Evolutionary conservation across 2,113 vertebrate genomes (phyloP).

Genomic region (Ginglymostoma cirratum): DNA sequence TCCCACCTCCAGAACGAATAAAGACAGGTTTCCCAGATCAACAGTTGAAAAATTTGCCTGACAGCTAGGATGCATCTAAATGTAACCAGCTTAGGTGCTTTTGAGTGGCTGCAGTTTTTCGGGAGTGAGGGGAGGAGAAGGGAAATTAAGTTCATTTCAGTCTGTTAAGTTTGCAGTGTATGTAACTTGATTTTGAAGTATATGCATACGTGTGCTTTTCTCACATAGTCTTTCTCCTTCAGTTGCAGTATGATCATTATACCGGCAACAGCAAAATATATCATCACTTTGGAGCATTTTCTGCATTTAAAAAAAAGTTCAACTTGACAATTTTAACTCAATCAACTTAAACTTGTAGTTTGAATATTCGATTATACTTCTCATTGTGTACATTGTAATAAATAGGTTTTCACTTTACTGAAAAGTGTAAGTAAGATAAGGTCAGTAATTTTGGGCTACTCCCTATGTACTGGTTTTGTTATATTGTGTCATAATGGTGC

Average conservation of each 20-base stretch:
- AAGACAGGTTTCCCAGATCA: no score
- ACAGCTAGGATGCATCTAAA: no score
- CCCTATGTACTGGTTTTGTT: neutral
- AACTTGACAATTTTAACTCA: neutral
- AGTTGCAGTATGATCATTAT: neutral
- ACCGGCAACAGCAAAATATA: neutral
- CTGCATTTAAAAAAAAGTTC: neutral
- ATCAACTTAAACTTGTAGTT: neutral
- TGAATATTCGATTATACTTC: neutral
- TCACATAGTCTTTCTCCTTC: neutral
- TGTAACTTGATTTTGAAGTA: neutral
- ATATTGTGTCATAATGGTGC: neutral
- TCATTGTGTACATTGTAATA: neutral
- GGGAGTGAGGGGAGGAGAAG: no score
- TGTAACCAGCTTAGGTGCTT: neutral
- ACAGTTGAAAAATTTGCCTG: no score
- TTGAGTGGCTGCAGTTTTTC: neutral
- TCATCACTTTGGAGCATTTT: neutral
- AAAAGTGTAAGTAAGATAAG: neutral
- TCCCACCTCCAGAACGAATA: no score
- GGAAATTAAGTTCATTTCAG: neutral
- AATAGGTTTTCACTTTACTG: neutral
- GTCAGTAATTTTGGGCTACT: neutral
- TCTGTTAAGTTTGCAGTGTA: neutral
- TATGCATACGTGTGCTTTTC: no score